A percentile compares a stretch with the other conserved stretches of the same genome.
These are phyloP conservation scores for Scaptomyza montana DNA, from an alignment of 1,140 invertebrate genomes.

Conservation along the genomic window DNA sequence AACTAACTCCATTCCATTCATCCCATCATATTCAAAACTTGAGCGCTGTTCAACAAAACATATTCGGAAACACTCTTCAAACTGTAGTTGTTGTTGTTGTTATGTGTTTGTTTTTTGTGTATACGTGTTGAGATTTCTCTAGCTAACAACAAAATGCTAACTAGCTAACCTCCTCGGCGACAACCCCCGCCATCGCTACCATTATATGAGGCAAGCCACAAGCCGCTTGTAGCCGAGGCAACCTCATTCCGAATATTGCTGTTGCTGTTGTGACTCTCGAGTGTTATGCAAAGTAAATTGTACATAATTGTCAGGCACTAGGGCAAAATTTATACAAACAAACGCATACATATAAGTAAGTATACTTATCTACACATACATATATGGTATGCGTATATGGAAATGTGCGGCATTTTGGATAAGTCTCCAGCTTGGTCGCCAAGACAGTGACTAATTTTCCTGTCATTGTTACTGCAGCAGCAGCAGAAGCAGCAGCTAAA, in stretches of 20 bases:
- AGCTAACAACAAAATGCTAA: constrained; percentile 46
- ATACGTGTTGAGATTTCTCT: constrained; percentile 9
- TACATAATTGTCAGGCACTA: constrained; percentile 74
- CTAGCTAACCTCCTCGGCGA: constrained; percentile 19
- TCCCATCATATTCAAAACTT: too few relatives aligned
- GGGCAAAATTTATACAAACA: constrained; percentile 3
- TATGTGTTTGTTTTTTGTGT: not conserved
- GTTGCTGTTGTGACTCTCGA: constrained; percentile 41
- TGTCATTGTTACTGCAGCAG: constrained; percentile 58
- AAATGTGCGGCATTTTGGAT: constrained; percentile 42
- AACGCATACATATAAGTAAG: not conserved
- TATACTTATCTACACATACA: constrained; percentile 10
- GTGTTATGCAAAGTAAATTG: constrained; percentile 80
- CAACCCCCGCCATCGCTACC: not conserved
- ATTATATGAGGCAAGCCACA: constrained; percentile 11
- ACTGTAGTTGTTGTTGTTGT: not conserved
- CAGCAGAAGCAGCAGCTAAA: not conserved
- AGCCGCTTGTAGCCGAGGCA: constrained; percentile 30
- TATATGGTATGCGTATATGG: constrained; percentile 45
- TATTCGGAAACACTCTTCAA: constrained; percentile 10
- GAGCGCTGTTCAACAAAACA: constrained; percentile 6
- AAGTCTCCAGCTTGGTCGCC: constrained; percentile 1
- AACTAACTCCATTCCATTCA: not conserved
- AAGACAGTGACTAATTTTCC: constrained; percentile 77
- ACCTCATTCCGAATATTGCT: constrained; percentile 41